phyloP scores from a whole-genome alignment of 1,140 invertebrate species.

The Cydia fagiglandana region DNA sequence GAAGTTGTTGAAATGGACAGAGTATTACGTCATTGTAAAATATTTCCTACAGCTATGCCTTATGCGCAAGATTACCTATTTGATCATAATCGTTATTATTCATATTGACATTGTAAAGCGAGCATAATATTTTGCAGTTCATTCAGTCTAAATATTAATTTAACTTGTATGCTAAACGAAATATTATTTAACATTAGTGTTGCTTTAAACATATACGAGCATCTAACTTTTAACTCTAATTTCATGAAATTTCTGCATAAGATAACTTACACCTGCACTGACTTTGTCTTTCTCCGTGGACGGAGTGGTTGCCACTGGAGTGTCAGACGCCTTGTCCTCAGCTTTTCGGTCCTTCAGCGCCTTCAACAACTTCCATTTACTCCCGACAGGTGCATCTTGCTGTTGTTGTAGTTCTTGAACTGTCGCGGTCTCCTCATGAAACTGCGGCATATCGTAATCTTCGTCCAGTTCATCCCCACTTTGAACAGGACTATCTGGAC shows the following conservation, averaged over 20 bases:
- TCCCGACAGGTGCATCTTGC: slow-evolving; percentile 83
- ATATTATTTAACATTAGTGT: slow-evolving; percentile 35
- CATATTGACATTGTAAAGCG: slow-evolving; percentile 44
- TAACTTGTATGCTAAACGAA: slow-evolving; percentile 38
- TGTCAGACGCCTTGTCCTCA: slow-evolving; percentile 86
- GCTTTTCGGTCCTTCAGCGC: slow-evolving; percentile 93
- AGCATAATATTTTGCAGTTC: slow-evolving; percentile 43
- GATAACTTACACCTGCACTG: slow-evolving; percentile 80
- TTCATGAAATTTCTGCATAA: slow-evolving; percentile 82
- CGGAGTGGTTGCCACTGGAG: slow-evolving; percentile 82
- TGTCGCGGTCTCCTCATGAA: slow-evolving; percentile 77
- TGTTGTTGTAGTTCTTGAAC: slow-evolving; percentile 62
- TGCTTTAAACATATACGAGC: slow-evolving; percentile 38
- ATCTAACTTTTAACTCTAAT: slow-evolving; percentile 82
- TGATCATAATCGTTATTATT: slow-evolving; percentile 19
- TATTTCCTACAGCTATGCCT: slow-evolving; percentile 42
- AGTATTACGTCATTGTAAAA: slow-evolving; percentile 41
- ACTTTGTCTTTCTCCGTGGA: slow-evolving; percentile 85
- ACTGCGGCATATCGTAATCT: slow-evolving; percentile 78
- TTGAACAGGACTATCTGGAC: slow-evolving; percentile 88
- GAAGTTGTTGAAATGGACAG: slow-evolving; percentile 42
- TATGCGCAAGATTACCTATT: slow-evolving; percentile 30
- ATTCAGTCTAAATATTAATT: slow-evolving; percentile 50
- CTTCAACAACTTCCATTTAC: slow-evolving; percentile 94
- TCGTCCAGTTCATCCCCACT: slow-evolving; percentile 87